Evolutionary conservation across 2,113 vertebrate genomes (phyloP).

Genomic region (Macroglossus sobrinus): DNA sequence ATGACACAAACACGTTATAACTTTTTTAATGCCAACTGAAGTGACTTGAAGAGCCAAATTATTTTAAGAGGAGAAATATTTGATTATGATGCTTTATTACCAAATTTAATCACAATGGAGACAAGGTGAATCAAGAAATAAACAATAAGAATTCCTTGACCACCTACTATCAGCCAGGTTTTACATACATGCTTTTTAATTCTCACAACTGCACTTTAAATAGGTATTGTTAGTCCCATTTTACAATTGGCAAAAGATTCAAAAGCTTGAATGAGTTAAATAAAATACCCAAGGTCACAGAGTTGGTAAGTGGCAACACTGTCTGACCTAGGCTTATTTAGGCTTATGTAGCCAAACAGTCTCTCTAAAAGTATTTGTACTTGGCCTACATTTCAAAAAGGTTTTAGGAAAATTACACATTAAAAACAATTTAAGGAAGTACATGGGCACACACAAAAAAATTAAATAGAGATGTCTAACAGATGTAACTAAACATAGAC

Average conservation of each 20-base stretch:
- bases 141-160: neutral
- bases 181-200: neutral
- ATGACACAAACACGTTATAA: neutral
- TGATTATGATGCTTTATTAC: neutral
- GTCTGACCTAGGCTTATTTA: neutral
- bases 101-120: neutral
- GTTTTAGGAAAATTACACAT: neutral
- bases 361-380: neutral
- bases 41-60: neutral
- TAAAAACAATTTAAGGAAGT: neutral
- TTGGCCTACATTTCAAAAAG: neutral
- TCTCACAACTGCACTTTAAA: neutral
- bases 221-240: neutral
- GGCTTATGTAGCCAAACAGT: neutral
- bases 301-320: neutral
- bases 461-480: neutral
- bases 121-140: neutral
- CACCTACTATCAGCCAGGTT: neutral
- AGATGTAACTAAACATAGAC: neutral
- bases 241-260: neutral
- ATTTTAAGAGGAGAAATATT: slow-evolving; percentile 10
- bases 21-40: neutral
- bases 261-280: neutral
- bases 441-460: neutral
- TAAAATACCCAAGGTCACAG: neutral